Conservation (phyloP, 2,888 invertebrate genomes). For the Cartodere bifasciata region DNA sequence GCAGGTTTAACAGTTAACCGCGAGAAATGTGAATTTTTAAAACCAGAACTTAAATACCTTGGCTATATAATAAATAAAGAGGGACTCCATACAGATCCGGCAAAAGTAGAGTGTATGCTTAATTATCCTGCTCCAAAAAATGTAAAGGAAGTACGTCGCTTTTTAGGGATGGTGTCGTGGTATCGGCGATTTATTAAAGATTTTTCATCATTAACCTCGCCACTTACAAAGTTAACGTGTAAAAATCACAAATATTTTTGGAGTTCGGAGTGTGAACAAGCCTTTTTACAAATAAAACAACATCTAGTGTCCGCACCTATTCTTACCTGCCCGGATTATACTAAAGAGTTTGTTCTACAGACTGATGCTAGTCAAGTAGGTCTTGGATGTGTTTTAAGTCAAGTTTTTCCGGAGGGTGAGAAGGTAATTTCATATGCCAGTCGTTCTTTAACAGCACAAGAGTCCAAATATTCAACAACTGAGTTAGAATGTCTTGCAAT, state of each 20-base stretch:
- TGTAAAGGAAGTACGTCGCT: conserved; percentile 16
- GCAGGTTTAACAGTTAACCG: conserved; percentile 18
- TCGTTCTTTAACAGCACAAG: conserved; percentile 4
- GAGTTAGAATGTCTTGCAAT: conserved; percentile 2
- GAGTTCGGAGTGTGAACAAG: conserved; percentile 10
- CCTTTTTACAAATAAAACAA: conserved; percentile 10
- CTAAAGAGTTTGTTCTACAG: conserved; percentile 11
- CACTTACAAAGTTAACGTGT: conserved; percentile 8
- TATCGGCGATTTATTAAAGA: conserved; percentile 18
- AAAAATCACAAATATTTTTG: conserved; percentile 9
- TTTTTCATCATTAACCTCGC: conserved; percentile 4
- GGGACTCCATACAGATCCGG: conserved; percentile 17
- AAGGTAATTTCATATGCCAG: conserved; percentile 14
- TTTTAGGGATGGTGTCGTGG: conserved; percentile 23
- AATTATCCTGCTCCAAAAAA: conserved; percentile 18
- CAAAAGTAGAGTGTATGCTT: conserved; percentile 13
- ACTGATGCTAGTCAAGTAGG: conserved; percentile 16
- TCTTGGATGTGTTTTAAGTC: background rate
- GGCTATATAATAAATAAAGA: conserved; percentile 20
- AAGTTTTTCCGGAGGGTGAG: conserved; percentile 8
- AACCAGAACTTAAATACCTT: conserved; percentile 17
- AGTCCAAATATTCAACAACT: conserved; percentile 13
- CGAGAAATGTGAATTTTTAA: conserved; percentile 17
- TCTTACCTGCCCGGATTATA: conserved; percentile 10
- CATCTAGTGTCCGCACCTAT: conserved; percentile 9